These are phyloP conservation scores for Sebastes hubbsi DNA, from an alignment of 2,797 vertebrate species.

Conservation along the genomic window DNA sequence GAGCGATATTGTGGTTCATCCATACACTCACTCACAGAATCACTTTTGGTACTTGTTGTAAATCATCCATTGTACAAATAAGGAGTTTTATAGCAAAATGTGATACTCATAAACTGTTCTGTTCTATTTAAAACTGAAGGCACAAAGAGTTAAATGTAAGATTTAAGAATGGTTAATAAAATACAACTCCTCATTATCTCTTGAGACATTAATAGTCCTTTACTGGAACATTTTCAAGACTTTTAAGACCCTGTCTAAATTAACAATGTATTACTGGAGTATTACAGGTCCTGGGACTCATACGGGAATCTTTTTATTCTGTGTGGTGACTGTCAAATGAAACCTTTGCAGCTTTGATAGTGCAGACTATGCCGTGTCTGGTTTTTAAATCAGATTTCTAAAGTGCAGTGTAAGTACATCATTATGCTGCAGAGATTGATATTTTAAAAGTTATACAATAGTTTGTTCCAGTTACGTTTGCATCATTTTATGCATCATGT, in stretches of 20 bases:
- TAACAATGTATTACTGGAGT: background rate
- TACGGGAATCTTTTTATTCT: background rate
- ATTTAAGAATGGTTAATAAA: background rate
- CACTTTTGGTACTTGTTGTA: background rate
- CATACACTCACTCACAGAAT: too few species aligned
- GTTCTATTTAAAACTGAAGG: too few species aligned
- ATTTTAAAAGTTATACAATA: conserved; percentile 1
- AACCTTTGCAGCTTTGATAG: conserved; percentile 16
- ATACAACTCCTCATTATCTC: background rate
- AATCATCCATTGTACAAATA: too few species aligned
- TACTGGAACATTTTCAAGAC: background rate
- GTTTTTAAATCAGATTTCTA: conserved; percentile 11
- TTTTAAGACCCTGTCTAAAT: conserved; percentile 23
- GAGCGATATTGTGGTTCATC: background rate
- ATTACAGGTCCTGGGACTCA: background rate
- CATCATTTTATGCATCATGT: too few species aligned
- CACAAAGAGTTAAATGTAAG: too few species aligned
- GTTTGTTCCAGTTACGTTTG: background rate
- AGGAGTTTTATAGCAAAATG: too few species aligned
- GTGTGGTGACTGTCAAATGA: background rate
- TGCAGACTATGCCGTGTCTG: conserved; percentile 15
- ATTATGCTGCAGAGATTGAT: background rate
- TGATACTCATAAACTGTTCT: background rate
- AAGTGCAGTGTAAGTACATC: background rate
- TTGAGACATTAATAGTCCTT: background rate